Conservation (phyloP, 2,797 vertebrate genomes). For the Ficedula albicollis region DNA sequence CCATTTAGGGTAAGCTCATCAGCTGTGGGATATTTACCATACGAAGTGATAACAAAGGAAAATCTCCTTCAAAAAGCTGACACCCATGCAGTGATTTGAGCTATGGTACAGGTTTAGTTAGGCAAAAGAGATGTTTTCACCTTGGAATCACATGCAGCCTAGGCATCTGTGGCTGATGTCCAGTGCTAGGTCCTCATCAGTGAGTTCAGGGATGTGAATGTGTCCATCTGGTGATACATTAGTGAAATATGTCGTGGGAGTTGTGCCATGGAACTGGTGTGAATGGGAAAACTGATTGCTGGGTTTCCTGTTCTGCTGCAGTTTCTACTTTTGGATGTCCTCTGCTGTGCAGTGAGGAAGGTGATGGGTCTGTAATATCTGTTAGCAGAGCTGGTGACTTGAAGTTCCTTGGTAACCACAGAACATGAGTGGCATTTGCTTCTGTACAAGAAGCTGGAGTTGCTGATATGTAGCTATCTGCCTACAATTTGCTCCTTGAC, state of each 20-base stretch:
- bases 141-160: background rate
- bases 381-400: background rate
- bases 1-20: background rate
- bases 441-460: background rate
- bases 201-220: fast-evolving
- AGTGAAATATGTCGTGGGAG: background rate
- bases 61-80: background rate
- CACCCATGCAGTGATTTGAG: fast-evolving
- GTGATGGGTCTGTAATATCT: background rate
- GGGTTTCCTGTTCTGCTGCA: background rate
- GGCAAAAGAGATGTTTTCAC: background rate
- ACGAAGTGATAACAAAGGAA: background rate
- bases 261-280: background rate
- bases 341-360: background rate
- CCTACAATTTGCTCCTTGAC: background rate
- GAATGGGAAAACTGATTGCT: background rate
- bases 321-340: background rate
- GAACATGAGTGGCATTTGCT: fast-evolving
- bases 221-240: background rate
- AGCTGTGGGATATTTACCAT: background rate
- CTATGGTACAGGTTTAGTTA: background rate
- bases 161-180: background rate
- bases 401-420: background rate
- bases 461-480: background rate
- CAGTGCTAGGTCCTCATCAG: background rate